Conservation (phyloP, 2,888 invertebrate species). For the Troides aeacus region DNA sequence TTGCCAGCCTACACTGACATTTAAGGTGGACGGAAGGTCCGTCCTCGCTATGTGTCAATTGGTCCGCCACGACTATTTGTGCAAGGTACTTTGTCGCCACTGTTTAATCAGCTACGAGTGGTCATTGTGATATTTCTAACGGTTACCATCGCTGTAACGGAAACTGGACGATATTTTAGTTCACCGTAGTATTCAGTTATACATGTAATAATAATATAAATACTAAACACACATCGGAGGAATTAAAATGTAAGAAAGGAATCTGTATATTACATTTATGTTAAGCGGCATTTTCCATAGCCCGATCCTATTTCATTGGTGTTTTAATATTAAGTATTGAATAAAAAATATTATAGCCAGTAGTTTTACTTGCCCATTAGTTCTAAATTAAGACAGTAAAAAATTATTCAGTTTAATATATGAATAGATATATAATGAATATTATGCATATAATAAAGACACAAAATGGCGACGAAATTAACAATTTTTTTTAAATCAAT, state of each 20-base stretch:
- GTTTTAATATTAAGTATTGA: too few relatives aligned
- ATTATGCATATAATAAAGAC: neutral
- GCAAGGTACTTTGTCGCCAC: constrained; percentile 33
- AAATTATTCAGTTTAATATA: neutral
- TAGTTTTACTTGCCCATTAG: neutral
- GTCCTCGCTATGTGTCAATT: constrained; percentile 47
- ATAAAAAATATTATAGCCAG: neutral
- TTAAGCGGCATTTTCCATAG: too few relatives aligned
- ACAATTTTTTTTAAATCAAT: neutral
- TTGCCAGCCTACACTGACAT: constrained; percentile 30
- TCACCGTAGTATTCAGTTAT: neutral
- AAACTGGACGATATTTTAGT: constrained; percentile 4
- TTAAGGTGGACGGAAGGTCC: constrained; percentile 22
- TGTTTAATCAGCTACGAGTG: constrained; percentile 38
- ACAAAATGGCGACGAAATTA: neutral
- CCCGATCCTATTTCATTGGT: too few relatives aligned
- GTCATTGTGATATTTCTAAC: constrained; percentile 31
- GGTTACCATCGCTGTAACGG: constrained; percentile 26
- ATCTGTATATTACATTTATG: too few relatives aligned
- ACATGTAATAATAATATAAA: neutral
- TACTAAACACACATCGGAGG: neutral
- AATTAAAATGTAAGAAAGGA: too few relatives aligned
- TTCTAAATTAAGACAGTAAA: neutral
- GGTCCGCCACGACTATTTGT: constrained; percentile 44
- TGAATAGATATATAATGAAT: neutral